phyloP scores from a whole-genome alignment of 2,113 vertebrate genomes.

The Vidua chalybeata region DNA sequence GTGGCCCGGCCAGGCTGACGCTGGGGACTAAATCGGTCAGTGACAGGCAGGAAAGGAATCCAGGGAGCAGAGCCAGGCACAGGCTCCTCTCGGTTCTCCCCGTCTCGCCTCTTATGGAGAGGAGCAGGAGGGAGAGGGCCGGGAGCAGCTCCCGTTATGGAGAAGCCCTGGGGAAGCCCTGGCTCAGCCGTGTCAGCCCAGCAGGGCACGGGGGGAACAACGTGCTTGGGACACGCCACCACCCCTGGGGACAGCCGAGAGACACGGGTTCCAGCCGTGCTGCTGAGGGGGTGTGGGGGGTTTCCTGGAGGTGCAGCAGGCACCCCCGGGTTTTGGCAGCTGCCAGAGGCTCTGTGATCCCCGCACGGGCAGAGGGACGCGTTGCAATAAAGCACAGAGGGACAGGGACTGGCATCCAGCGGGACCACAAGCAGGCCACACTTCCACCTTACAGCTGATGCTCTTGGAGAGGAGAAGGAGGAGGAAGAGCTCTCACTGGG shows the following conservation, averaged over 20 bases:
- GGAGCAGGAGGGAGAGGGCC: constrained; percentile 22
- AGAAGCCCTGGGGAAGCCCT: constrained; percentile 54
- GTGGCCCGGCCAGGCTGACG: neutral
- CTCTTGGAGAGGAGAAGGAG: neutral
- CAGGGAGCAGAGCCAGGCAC: neutral
- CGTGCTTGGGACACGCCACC: accelerated
- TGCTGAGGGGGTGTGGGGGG: neutral
- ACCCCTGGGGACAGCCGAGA: neutral
- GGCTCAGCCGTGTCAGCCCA: neutral
- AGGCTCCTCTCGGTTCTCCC: constrained; percentile 1
- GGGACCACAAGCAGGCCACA: neutral
- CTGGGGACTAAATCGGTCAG: constrained; percentile 24
- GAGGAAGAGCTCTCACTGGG: neutral
- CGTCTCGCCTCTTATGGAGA: constrained; percentile 63
- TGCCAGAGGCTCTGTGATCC: accelerated
- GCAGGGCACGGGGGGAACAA: neutral
- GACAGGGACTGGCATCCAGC: accelerated
- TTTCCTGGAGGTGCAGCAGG: accelerated
- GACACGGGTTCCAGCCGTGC: accelerated
- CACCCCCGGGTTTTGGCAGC: neutral
- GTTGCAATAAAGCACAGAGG: too few relatives aligned
- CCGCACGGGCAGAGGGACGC: neutral
- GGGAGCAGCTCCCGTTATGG: constrained; percentile 57
- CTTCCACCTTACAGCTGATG: accelerated
- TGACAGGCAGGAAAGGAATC: constrained; percentile 66